phyloP scores from a whole-genome alignment of 1,140 invertebrate genomes.

The Amphibalanus amphitrite region DNA sequence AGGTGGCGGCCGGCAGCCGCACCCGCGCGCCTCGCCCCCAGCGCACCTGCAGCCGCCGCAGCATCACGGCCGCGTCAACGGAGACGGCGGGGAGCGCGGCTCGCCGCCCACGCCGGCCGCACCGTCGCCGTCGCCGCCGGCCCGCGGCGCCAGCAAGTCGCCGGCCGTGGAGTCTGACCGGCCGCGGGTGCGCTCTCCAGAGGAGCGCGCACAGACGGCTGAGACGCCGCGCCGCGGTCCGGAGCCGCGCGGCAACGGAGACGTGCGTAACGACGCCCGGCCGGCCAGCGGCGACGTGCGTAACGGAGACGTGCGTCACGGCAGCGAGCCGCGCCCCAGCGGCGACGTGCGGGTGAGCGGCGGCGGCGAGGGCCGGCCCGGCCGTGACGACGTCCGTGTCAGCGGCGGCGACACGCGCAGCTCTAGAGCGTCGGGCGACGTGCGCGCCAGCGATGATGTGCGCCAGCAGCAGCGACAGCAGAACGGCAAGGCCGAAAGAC shows the following conservation, averaged over 20 bases:
- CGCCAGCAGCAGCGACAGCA: conserved; percentile 8
- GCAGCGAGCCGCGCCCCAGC: background rate
- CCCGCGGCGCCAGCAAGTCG: conserved; percentile 21
- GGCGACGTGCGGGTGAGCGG: background rate
- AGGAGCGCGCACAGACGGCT: conserved; percentile 12
- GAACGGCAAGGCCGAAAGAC: conserved; percentile 30
- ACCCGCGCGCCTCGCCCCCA: conserved; percentile 2
- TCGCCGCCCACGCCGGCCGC: conserved; percentile 15
- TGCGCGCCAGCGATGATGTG: background rate
- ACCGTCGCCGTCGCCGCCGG: conserved; percentile 29
- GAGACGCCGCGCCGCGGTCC: conserved; percentile 12
- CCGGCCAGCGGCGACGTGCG: too few relatives aligned
- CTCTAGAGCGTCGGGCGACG: conserved; percentile 2
- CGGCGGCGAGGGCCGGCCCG: too few relatives aligned
- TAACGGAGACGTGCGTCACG: background rate
- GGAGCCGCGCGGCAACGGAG: conserved; percentile 13
- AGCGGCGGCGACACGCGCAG: conserved; percentile 11
- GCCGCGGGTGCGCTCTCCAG: conserved; percentile 11
- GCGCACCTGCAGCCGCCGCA: conserved; percentile 5
- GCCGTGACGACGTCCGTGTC: conserved; percentile 2
- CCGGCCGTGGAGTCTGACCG: background rate
- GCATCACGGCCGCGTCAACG: conserved; percentile 13
- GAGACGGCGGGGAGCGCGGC: conserved; percentile 12
- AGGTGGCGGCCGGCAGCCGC: background rate
- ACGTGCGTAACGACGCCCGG: conserved; percentile 6